phyloP scores from a whole-genome alignment of 1,140 invertebrate species.

The Colletes gigas region DNA sequence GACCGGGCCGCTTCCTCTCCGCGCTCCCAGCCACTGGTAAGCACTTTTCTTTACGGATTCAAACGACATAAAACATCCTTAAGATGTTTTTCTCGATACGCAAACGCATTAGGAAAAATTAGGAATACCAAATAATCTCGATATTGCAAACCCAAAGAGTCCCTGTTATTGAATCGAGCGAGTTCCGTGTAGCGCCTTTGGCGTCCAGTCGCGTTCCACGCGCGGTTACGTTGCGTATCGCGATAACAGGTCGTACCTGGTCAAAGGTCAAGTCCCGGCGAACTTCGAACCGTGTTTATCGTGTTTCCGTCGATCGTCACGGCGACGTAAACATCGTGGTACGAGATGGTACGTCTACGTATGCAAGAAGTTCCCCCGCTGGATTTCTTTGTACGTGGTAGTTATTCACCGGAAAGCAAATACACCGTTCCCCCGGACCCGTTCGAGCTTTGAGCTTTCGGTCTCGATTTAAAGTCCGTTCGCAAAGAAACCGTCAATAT shows the following conservation, averaged over 20 bases:
- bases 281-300: not conserved
- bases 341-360: not conserved
- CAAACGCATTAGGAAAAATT: no score
- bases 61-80: no score
- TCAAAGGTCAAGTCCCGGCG: not conserved
- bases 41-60: not conserved
- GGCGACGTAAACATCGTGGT: not conserved
- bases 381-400: not conserved
- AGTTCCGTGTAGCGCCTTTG: no score
- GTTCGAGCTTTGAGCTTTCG: not conserved
- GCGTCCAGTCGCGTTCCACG: no score
- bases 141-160: no score
- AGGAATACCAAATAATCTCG: no score
- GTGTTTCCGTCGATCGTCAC: no score
- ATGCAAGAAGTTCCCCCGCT: not conserved
- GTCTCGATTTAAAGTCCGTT: slow-evolving; percentile 3
- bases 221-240: no score
- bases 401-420: slow-evolving; percentile 15
- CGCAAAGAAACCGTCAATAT: slow-evolving; percentile 23
- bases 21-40: slow-evolving; percentile 21
- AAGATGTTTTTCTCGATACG: no score
- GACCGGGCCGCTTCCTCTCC: not conserved
- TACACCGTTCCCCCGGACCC: slow-evolving; percentile 2
- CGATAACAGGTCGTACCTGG: not conserved
- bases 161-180: no score